Percentiles rank a stretch among this genome's conserved stretches.
These are phyloP conservation scores for Tringa solitaria DNA, from an alignment of 2,113 vertebrate species.

Conservation along the genomic window DNA sequence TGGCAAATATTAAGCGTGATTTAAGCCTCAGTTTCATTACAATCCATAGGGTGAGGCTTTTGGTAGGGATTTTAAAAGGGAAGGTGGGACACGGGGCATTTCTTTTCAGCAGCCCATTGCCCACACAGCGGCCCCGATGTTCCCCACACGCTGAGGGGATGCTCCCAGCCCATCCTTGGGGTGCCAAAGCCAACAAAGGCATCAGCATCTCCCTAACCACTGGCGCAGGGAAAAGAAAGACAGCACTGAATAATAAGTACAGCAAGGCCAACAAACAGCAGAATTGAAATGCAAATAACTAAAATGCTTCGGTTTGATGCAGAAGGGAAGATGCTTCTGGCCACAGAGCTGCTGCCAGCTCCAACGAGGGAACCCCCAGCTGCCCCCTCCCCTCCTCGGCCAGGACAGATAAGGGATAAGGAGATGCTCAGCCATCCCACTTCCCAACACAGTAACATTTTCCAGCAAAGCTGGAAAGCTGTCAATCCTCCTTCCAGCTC, in stretches of 20 bases:
- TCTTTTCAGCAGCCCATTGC: neutral
- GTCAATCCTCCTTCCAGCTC: neutral
- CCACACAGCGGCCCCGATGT: neutral
- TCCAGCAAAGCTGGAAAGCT: neutral
- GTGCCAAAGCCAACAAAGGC: slow-evolving; percentile 64
- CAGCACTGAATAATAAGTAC: slow-evolving; percentile 46
- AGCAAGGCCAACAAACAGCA: slow-evolving; percentile 57
- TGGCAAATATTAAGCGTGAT: neutral
- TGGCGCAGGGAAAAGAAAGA: slow-evolving; percentile 36
- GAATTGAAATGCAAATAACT: slow-evolving; percentile 57
- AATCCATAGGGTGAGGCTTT: neutral
- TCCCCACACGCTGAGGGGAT: neutral
- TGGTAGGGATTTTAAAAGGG: neutral
- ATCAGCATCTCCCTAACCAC: slow-evolving; percentile 53
- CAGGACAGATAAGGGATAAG: neutral
- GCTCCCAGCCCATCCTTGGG: neutral
- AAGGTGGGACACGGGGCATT: neutral
- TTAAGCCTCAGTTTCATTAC: neutral
- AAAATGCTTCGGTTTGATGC: neutral
- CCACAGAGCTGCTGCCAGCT: neutral
- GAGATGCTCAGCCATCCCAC: neutral
- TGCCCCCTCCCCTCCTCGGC: accelerated
- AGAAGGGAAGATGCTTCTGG: neutral
- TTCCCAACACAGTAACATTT: neutral
- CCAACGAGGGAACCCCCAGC: accelerated